Conservation (phyloP, 2,888 invertebrate species). For the Andrena marginata region DNA sequence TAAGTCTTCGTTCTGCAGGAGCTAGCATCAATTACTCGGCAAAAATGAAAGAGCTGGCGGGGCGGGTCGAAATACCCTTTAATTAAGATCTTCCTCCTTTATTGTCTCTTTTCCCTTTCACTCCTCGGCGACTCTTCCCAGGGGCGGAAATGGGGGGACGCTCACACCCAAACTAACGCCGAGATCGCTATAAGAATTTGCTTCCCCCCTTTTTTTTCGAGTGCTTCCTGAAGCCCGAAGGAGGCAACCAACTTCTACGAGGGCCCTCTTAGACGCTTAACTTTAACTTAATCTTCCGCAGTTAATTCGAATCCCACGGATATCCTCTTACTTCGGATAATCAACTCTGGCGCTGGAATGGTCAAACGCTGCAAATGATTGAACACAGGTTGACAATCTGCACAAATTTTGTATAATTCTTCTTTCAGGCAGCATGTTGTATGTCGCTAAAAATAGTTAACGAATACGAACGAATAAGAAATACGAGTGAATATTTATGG, state of each 20-base stretch:
- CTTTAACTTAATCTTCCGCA: slow-evolving; percentile 60
- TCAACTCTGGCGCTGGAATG: slow-evolving; percentile 1
- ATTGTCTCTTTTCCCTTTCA: slow-evolving; percentile 47
- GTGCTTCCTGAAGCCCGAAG: slow-evolving; percentile 53
- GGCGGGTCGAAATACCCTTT: slow-evolving; percentile 48
- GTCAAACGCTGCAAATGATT: slow-evolving; percentile 25
- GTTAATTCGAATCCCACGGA: slow-evolving; percentile 56
- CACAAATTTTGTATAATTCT: not conserved
- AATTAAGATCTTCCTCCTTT: slow-evolving; percentile 61
- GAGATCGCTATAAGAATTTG: slow-evolving; percentile 56
- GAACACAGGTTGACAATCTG: not conserved
- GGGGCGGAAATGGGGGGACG: slow-evolving; percentile 30
- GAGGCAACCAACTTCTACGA: slow-evolving; percentile 46
- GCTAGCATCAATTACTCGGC: slow-evolving; percentile 19
- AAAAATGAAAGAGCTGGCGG: slow-evolving; percentile 21
- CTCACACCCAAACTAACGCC: slow-evolving; percentile 39
- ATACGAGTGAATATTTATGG: no score
- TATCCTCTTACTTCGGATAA: slow-evolving; percentile 44
- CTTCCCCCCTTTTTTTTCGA: slow-evolving; percentile 40
- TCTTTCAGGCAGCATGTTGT: not conserved
- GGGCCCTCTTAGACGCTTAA: slow-evolving; percentile 46
- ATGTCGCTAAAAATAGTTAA: no score
- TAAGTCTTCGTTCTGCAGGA: not conserved
- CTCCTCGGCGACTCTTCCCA: slow-evolving; percentile 19
- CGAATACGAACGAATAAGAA: no score